phyloP scores from a whole-genome alignment of 1,140 invertebrate genomes.

The Meloidogyne hapla region DNA sequence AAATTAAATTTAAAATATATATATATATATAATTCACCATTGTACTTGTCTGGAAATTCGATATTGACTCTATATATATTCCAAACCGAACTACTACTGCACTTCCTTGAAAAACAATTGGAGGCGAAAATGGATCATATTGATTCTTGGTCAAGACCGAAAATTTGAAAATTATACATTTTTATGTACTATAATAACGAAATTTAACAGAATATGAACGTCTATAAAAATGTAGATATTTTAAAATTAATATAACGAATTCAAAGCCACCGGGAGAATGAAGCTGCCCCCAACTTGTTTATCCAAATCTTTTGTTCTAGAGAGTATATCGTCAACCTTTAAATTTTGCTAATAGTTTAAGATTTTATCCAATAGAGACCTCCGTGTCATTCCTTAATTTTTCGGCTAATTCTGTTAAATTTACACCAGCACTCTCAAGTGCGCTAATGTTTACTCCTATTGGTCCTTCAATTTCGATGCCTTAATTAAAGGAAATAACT shows the following conservation, averaged over 20 bases:
- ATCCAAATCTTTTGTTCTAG: conserved; percentile 50
- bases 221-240: too few species aligned
- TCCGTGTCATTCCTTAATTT: conserved; percentile 63
- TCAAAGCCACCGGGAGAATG: conserved; percentile 45
- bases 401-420: conserved; percentile 61
- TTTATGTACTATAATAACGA: too few species aligned
- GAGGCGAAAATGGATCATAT: conserved; percentile 62
- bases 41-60: conserved; percentile 63
- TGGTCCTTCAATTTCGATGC: conserved; percentile 62
- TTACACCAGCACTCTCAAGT: conserved; percentile 58
- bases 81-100: conserved; percentile 61
- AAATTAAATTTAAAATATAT: conserved; percentile 14
- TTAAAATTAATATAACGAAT: neutral
- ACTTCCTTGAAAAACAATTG: conserved; percentile 62
- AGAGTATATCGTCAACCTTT: conserved; percentile 58
- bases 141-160: conserved; percentile 60
- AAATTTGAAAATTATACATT: neutral
- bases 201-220: too few species aligned
- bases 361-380: neutral
- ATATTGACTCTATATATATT: conserved; percentile 63
- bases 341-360: neutral
- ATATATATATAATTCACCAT: conserved; percentile 46
- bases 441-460: conserved; percentile 63
- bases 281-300: conserved; percentile 58
- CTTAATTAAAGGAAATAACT: conserved; percentile 15